phyloP scores from a whole-genome alignment of 2,888 invertebrate species.

The Entomobrya proxima region DNA sequence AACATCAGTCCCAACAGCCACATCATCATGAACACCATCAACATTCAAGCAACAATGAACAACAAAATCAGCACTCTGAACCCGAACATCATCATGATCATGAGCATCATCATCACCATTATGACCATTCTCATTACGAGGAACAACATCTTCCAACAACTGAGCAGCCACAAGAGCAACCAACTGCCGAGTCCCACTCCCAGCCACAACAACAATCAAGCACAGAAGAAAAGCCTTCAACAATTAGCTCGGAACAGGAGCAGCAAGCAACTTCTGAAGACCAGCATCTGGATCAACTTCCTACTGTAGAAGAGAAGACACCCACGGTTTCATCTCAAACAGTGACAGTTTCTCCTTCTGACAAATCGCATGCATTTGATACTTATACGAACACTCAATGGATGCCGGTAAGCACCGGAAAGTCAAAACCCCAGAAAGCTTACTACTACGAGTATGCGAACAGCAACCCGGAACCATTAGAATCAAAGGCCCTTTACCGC shows the following conservation, averaged over 20 bases:
- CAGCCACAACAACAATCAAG: not conserved
- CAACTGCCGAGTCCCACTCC: not conserved
- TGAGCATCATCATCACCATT: not conserved
- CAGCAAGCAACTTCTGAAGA: not conserved
- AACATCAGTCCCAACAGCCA: not conserved
- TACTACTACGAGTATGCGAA: not conserved
- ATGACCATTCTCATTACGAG: no score
- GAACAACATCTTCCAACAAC: not conserved
- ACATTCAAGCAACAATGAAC: not conserved
- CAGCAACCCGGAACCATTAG: not conserved
- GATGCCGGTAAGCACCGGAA: not conserved
- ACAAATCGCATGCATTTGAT: not conserved
- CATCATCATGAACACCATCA: not conserved
- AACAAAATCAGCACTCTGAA: no score
- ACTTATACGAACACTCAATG: not conserved
- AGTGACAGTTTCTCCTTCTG: not conserved
- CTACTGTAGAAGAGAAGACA: not conserved
- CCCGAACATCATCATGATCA: not conserved
- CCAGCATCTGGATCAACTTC: not conserved
- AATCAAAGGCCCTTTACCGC: not conserved
- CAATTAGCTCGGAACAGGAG: not conserved
- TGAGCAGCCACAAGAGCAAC: not conserved
- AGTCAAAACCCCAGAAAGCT: conserved; percentile 1
- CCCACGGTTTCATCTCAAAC: not conserved
- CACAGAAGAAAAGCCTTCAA: not conserved